Evolutionary conservation across 1,140 invertebrate genomes (phyloP), one percentile per base, ranked within the genome.

Genomic region (Eumeta japonica): DNA sequence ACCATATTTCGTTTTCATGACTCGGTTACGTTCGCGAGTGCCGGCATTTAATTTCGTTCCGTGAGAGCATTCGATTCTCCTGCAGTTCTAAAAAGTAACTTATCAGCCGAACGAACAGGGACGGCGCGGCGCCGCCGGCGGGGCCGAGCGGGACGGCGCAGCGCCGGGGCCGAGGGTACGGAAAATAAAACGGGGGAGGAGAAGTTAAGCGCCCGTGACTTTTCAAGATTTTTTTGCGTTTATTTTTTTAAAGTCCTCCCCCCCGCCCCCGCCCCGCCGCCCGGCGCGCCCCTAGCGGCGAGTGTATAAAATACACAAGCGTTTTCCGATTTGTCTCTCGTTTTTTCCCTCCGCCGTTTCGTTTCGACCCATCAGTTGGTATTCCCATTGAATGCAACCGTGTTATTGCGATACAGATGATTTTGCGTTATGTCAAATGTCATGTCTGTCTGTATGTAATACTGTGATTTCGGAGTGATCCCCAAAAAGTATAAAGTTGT

Each of bases 131-230:
- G n/a, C n/a, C n/a, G n/a, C n/a, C n/a, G n/a, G n/a, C n/a, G n/a
- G n/a, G n/a, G 29, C 33, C 39, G 47, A 62, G 47, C 48, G 57
- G 52, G 52, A 54, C 41, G 50, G 41, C 38, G 37, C 41, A 58
- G 45, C 52, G 55, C 46, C 49, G 45, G 57, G 60, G n/a, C n/a
- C n/a, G 53, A 71, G 66, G 66, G 65, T 66, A 62, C 53, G 60
- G 58, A 71, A 67, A 74, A 72, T 72, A 72, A 74, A 72, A 70
- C 62, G 61, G 67, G 70, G 70, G 67, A 72, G 62, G 60, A 70
- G 12, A 74, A 74, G 70, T 74, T 74, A 74, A 74, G 65, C 70
- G 65, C 68, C 70, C 70, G 67, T 74, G 70, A 74, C 70, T 74
- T 74, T 70, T 67, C 62, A 68, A 72, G 65, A 64, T 66, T 74